Evolutionary conservation across 2,113 vertebrate genomes (phyloP).

Genomic region (Acanthochromis polyacanthus): DNA sequence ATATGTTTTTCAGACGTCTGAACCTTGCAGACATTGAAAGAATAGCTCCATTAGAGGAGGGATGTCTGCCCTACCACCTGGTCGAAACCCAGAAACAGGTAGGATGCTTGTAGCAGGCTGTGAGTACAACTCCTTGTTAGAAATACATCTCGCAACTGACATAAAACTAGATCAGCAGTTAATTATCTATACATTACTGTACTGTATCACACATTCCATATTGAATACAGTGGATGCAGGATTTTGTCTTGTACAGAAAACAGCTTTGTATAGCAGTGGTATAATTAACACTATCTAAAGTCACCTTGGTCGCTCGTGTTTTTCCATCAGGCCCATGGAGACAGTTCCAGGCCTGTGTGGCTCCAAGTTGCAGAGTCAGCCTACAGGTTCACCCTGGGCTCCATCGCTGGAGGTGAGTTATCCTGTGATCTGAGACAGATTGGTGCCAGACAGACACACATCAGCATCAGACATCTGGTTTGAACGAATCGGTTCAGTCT

Average conservation of each 20-base stretch:
- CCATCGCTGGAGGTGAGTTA: slow-evolving; percentile 88
- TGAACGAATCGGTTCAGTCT: background rate
- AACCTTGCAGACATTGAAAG: slow-evolving; percentile 96
- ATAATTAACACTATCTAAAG: background rate
- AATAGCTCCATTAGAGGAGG: slow-evolving; percentile 96
- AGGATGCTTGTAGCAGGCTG: background rate
- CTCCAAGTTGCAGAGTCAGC: slow-evolving; percentile 95
- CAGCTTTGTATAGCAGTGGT: too few species aligned
- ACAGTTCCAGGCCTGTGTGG: slow-evolving; percentile 88
- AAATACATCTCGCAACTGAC: background rate
- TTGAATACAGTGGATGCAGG: background rate
- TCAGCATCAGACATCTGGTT: background rate
- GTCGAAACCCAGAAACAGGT: slow-evolving; percentile 96
- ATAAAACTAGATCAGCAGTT: too few species aligned
- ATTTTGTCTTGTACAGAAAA: background rate
- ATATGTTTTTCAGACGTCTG: slow-evolving; percentile 86
- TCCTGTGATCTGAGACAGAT: background rate
- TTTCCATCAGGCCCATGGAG: slow-evolving; percentile 86
- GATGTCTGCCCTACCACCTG: slow-evolving; percentile 91
- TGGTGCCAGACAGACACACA: background rate
- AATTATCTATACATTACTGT: too few species aligned
- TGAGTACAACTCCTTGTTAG: background rate
- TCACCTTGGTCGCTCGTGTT: background rate
- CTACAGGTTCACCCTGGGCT: slow-evolving; percentile 96
- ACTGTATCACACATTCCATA: background rate